phyloP scores from a whole-genome alignment of 2,113 vertebrate species.

The Cochlearius cochlearius region DNA sequence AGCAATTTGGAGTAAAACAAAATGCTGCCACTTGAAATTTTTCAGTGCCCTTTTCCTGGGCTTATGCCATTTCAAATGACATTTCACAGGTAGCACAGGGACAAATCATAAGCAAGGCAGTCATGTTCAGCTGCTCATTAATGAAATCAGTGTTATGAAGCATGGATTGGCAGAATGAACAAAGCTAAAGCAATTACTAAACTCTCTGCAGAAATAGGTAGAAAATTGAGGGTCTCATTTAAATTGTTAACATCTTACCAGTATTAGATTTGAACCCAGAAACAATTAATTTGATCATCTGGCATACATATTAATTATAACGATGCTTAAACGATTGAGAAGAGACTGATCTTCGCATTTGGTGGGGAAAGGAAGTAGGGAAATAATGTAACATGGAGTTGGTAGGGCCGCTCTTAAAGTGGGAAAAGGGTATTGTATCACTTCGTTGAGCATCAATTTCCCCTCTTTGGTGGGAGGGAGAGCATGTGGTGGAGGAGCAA shows the following conservation, averaged over 20 bases:
- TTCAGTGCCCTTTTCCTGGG: background rate
- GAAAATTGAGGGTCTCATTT: constrained; percentile 54
- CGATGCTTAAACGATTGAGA: constrained; percentile 13
- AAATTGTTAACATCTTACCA: constrained; percentile 59
- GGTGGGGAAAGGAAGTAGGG: background rate
- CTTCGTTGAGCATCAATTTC: background rate
- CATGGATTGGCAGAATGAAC: constrained; percentile 3
- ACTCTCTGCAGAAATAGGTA: background rate
- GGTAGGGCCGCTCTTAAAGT: background rate
- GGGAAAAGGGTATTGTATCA: background rate
- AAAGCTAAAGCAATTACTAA: constrained; percentile 14
- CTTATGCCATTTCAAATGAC: background rate
- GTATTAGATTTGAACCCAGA: constrained; percentile 43
- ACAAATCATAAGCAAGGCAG: background rate
- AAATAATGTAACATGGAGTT: background rate
- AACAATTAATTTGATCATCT: constrained; percentile 61
- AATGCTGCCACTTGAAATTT: background rate
- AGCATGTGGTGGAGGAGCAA: background rate
- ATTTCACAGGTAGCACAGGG: background rate
- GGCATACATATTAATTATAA: constrained; percentile 51
- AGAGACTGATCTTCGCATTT: background rate
- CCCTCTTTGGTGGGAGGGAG: background rate
- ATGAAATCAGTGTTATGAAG: constrained; percentile 50
- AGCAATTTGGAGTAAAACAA: background rate
- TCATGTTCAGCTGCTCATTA: constrained; percentile 47